These are phyloP conservation scores for Drosophila bifasciata DNA, from an alignment of 1,140 invertebrate genomes.

Conservation along the genomic window DNA sequence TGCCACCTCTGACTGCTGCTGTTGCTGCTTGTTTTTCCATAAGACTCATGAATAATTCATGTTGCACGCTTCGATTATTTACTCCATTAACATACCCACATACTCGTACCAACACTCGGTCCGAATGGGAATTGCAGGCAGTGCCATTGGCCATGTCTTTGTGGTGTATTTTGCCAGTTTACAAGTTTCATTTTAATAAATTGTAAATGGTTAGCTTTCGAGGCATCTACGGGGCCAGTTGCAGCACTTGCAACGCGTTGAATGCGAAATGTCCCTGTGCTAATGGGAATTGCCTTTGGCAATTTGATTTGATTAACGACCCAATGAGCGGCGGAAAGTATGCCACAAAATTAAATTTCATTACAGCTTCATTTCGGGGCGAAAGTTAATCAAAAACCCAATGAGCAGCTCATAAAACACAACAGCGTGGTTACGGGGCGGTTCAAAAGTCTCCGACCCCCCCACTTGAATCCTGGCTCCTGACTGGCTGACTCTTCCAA, in stretches of 20 bases:
- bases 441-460: neutral
- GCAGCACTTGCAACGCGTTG: conserved; percentile 32
- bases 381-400: conserved; percentile 82
- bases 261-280: conserved; percentile 54
- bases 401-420: conserved; percentile 76
- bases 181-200: conserved; percentile 71
- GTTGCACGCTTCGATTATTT: conserved; percentile 79
- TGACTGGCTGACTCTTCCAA: neutral
- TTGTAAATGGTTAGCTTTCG: conserved; percentile 55
- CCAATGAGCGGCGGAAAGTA: conserved; percentile 64
- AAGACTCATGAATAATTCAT: conserved; percentile 80
- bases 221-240: too few species aligned
- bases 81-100: conserved; percentile 78
- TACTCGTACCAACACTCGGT: conserved; percentile 20
- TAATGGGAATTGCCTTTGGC: conserved; percentile 37
- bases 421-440: conserved; percentile 13
- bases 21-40: conserved; percentile 52
- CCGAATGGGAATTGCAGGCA: neutral
- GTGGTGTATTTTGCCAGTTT: conserved; percentile 24
- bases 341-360: conserved; percentile 81
- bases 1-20: conserved; percentile 27
- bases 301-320: conserved; percentile 65
- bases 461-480: neutral
- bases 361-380: conserved; percentile 74
- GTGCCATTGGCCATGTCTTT: neutral